These are phyloP conservation scores for Drosophila yakuba DNA, from an alignment of 1,140 invertebrate species.

Conservation along the genomic window DNA sequence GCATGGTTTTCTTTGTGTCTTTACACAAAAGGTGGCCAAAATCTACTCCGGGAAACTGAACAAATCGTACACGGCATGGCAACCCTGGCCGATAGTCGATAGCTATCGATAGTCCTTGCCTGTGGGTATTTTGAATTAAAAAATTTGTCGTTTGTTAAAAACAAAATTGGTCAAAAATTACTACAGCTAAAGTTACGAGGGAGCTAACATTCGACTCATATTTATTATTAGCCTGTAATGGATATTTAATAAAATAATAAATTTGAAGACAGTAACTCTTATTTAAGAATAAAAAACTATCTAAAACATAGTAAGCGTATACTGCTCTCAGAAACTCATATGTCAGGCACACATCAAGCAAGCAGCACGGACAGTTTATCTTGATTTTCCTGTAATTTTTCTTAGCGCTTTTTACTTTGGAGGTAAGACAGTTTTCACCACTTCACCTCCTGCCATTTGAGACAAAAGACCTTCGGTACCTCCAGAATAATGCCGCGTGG, in stretches of 20 bases:
- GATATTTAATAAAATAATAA: too few relatives aligned
- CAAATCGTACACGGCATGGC: background rate
- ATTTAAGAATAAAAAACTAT: too few relatives aligned
- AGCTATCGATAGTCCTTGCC: background rate
- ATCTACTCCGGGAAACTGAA: background rate
- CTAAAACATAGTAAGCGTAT: too few relatives aligned
- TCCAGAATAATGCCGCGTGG: constrained; percentile 86
- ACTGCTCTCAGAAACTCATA: background rate
- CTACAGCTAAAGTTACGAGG: too few relatives aligned
- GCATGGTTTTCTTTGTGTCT: constrained; percentile 79
- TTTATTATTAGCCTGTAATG: too few relatives aligned
- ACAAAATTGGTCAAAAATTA: too few relatives aligned
- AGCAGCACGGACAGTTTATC: background rate
- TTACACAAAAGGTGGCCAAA: constrained; percentile 5
- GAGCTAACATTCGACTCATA: too few relatives aligned
- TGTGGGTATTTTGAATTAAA: background rate
- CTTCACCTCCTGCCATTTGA: background rate
- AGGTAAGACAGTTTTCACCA: background rate
- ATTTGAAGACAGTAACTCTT: too few relatives aligned
- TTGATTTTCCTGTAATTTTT: constrained; percentile 1
- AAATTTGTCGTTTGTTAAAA: too few relatives aligned
- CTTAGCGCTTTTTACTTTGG: background rate
- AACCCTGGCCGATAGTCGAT: background rate
- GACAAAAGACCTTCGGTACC: background rate
- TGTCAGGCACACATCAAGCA: background rate